A percentile compares a stretch with the other conserved stretches of the same genome.
Conservation (phyloP, 2,113 vertebrate species). For the Bagarius yarrelli region DNA sequence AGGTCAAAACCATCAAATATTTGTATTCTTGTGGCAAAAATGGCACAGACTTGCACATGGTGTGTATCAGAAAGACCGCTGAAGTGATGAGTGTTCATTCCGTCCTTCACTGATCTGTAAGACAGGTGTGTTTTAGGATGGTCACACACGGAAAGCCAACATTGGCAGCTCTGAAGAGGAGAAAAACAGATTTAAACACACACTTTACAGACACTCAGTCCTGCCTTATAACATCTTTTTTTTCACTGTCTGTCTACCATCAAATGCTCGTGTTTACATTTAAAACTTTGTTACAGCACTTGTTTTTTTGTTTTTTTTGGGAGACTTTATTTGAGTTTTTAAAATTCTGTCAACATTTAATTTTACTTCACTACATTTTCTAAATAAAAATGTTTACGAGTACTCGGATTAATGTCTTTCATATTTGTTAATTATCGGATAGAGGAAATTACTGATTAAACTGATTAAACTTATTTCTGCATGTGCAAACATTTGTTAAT, state of each 20-base stretch:
- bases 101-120: conserved; percentile 3
- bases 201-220: not conserved
- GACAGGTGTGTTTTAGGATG: conserved; percentile 25
- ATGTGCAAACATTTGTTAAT: too few species aligned
- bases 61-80: not conserved
- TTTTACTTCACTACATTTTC: too few species aligned
- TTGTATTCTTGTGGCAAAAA: not conserved
- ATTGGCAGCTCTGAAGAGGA: not conserved
- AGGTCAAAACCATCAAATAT: not conserved
- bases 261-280: not conserved
- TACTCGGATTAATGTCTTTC: too few species aligned
- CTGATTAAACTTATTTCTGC: too few species aligned
- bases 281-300: too few species aligned
- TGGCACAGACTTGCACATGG: not conserved
- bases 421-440: too few species aligned
- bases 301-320: too few species aligned
- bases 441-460: too few species aligned
- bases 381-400: too few species aligned
- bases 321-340: too few species aligned
- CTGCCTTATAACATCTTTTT: not conserved
- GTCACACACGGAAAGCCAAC: conserved; percentile 15
- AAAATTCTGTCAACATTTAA: too few species aligned
- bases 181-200: not conserved
- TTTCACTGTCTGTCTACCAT: not conserved
- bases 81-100: conserved; percentile 3